Conservation (phyloP, 2,113 vertebrate genomes). For the Mobula birostris region DNA sequence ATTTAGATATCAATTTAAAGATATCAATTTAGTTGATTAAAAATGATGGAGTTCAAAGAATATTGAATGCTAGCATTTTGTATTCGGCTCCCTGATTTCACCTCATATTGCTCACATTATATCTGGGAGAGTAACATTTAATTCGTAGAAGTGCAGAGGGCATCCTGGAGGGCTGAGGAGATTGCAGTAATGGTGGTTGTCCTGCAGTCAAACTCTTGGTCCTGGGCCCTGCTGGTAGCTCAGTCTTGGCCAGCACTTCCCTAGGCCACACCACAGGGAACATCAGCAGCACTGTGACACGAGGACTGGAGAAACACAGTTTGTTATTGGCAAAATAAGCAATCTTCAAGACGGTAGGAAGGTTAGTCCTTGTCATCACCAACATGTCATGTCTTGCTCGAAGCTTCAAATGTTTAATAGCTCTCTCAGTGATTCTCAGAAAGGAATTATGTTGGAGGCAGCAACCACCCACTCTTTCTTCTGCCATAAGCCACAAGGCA, state of each 20-base stretch:
- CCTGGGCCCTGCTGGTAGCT: background rate
- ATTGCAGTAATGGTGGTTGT: background rate
- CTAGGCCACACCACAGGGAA: background rate
- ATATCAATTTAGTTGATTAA: background rate
- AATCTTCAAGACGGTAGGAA: background rate
- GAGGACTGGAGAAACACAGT: background rate
- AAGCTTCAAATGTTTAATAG: background rate
- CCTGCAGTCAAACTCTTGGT: background rate
- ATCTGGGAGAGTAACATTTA: too few relatives aligned
- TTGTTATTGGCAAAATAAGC: background rate
- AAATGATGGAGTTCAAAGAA: background rate
- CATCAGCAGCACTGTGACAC: background rate
- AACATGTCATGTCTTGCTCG: background rate
- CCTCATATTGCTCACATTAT: too few relatives aligned
- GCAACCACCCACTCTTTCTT: background rate
- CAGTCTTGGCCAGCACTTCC: background rate
- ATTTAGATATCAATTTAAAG: too few relatives aligned
- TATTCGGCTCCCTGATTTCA: too few relatives aligned
- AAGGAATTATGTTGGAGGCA: background rate
- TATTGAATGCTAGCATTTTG: background rate
- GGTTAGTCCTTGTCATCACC: background rate
- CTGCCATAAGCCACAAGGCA: background rate
- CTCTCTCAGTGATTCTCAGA: background rate
- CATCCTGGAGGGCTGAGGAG: background rate
- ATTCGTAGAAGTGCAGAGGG: too few relatives aligned